A percentile compares a stretch with the other conserved stretches of the same genome.
Conservation (phyloP, 2,888 invertebrate genomes). For the Chymomyza fuscimana region DNA sequence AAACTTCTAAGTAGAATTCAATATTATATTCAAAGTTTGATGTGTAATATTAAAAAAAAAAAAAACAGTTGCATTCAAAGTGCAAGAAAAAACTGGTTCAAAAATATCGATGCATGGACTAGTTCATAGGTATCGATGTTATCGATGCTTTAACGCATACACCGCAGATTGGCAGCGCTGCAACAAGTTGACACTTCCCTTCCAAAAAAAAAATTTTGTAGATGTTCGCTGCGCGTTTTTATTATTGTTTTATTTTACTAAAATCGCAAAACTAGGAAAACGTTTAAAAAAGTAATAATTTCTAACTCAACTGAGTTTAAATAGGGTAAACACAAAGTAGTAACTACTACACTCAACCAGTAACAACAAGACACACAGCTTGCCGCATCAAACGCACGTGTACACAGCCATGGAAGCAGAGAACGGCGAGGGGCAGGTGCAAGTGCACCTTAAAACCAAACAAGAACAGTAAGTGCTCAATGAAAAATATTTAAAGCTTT, state of each 20-base stretch:
- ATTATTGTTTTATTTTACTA: neutral
- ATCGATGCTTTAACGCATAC: neutral
- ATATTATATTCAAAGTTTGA: no score
- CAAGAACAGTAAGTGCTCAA: conserved; percentile 86
- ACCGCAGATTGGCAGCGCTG: neutral
- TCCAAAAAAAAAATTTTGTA: neutral
- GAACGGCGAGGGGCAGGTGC: conserved; percentile 83
- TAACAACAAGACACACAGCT: neutral
- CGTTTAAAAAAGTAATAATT: neutral
- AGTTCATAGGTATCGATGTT: neutral
- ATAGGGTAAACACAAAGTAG: neutral
- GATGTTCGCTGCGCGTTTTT: neutral
- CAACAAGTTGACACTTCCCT: neutral
- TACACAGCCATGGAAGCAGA: conserved; percentile 72
- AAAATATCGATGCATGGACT: neutral
- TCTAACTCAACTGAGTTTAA: neutral
- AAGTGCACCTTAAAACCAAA: conserved; percentile 89
- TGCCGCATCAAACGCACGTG: conserved; percentile 56
- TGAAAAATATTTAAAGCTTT: neutral
- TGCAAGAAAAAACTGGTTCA: neutral
- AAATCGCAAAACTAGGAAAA: neutral
- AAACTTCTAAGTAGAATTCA: no score
- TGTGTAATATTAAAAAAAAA: no score
- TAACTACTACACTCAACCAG: neutral
- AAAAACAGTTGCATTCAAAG: neutral